These are phyloP conservation scores for Chlorops oryzae DNA, from an alignment of 1,140 invertebrate genomes.

Conservation along the genomic window DNA sequence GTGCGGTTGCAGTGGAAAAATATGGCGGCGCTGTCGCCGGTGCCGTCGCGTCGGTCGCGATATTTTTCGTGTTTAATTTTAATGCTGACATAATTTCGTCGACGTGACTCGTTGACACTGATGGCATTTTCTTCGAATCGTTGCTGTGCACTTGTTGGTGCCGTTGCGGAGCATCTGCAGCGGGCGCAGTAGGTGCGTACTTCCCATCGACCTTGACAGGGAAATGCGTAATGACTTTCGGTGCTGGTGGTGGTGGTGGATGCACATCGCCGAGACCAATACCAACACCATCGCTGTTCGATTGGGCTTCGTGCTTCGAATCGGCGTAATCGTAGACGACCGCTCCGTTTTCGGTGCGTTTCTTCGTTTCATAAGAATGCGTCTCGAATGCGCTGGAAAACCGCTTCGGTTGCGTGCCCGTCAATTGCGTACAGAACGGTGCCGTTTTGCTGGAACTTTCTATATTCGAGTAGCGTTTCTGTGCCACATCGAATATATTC, in stretches of 20 bases:
- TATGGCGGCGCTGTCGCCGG: conserved; percentile 30
- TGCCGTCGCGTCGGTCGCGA: conserved; percentile 1
- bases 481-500: conserved; percentile 36
- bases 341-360: conserved; percentile 40
- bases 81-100: conserved; percentile 42
- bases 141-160: background rate
- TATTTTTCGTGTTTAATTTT: conserved; percentile 35
- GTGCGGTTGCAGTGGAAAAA: conserved; percentile 10
- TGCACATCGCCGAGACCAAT: conserved; percentile 1
- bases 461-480: conserved; percentile 42
- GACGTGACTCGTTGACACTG: background rate
- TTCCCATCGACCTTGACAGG: background rate
- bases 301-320: conserved; percentile 26
- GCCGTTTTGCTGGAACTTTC: conserved; percentile 15
- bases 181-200: background rate
- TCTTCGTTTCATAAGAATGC: conserved; percentile 32
- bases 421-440: conserved; percentile 7
- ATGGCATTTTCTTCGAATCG: background rate
- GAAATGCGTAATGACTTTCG: background rate
- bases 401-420: conserved; percentile 22
- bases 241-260: background rate
- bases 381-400: conserved; percentile 47
- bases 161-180: background rate
- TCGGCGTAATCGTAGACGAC: conserved; percentile 34
- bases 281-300: conserved; percentile 23